Conservation (phyloP, 2,797 vertebrate genomes). For the Xenopus petersii region DNA sequence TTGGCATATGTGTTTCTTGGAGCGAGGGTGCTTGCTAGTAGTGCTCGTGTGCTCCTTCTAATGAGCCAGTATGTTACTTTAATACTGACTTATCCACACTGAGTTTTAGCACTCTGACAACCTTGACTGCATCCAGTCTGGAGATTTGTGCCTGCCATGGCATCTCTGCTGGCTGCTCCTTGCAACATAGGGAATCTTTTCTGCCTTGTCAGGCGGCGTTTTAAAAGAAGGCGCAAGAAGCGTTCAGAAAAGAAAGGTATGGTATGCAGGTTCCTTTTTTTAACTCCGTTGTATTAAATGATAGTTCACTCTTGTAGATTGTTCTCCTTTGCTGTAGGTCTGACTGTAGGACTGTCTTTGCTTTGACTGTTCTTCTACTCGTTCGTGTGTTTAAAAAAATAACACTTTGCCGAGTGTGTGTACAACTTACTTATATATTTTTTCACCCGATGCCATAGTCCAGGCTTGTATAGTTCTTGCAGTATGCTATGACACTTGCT, state of each 20-base stretch:
- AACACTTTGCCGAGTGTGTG: too few relatives aligned
- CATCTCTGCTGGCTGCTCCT: conserved; percentile 54
- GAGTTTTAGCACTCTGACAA: conserved; percentile 42
- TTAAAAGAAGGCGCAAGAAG: conserved; percentile 78
- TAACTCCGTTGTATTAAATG: not conserved
- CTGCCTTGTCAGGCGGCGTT: conserved; percentile 61
- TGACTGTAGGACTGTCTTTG: too few relatives aligned
- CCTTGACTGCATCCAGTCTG: not conserved
- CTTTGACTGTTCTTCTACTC: too few relatives aligned
- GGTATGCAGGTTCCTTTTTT: not conserved
- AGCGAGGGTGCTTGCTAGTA: conserved; percentile 8
- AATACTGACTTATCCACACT: conserved; percentile 40
- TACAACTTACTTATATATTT: too few relatives aligned
- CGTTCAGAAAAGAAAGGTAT: conserved; percentile 80
- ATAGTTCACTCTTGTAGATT: too few relatives aligned
- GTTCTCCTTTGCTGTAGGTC: too few relatives aligned
- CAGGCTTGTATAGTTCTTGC: too few relatives aligned
- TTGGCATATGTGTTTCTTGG: not conserved
- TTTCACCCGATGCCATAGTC: too few relatives aligned
- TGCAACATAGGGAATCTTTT: conserved; percentile 65
- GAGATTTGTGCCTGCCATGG: conserved; percentile 56
- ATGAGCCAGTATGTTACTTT: not conserved
- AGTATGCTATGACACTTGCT: too few relatives aligned
- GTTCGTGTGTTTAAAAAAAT: too few relatives aligned
- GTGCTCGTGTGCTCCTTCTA: conserved; percentile 7